Conservation (phyloP, 2,113 vertebrate genomes). For the Peromyscus leucopus region DNA sequence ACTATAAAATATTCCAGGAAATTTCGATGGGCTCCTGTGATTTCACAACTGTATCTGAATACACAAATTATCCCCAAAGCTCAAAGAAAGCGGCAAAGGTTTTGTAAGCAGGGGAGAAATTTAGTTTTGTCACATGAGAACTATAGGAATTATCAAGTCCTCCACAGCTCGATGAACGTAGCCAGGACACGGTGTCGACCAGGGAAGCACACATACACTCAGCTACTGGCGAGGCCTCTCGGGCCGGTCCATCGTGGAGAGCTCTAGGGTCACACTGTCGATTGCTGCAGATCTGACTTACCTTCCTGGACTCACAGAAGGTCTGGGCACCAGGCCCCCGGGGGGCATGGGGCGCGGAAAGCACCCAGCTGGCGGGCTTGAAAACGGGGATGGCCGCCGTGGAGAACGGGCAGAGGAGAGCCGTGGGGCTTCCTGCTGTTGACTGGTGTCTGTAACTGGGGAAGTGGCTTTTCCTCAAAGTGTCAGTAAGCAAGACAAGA, state of each 20-base stretch:
- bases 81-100: not conserved
- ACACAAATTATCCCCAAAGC: not conserved
- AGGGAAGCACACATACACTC: not conserved
- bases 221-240: accelerated
- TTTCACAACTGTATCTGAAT: not conserved
- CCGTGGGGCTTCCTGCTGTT: not conserved
- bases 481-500: slow-evolving; percentile 29
- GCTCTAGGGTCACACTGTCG: not conserved
- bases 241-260: accelerated
- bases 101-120: not conserved
- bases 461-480: slow-evolving; percentile 60
- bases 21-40: not conserved
- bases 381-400: not conserved
- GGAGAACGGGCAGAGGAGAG: not conserved
- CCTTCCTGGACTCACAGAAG: not conserved
- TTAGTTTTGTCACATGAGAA: no score
- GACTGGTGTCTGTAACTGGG: not conserved
- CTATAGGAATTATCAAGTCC: not conserved
- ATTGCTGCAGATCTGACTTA: not conserved
- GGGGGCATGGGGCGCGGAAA: not conserved
- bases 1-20: not conserved
- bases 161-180: accelerated
- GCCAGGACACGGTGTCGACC: accelerated
- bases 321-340: not conserved
- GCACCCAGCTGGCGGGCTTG: not conserved